phyloP scores from a whole-genome alignment of 1,140 invertebrate genomes.

The Nebria ingens region DNA sequence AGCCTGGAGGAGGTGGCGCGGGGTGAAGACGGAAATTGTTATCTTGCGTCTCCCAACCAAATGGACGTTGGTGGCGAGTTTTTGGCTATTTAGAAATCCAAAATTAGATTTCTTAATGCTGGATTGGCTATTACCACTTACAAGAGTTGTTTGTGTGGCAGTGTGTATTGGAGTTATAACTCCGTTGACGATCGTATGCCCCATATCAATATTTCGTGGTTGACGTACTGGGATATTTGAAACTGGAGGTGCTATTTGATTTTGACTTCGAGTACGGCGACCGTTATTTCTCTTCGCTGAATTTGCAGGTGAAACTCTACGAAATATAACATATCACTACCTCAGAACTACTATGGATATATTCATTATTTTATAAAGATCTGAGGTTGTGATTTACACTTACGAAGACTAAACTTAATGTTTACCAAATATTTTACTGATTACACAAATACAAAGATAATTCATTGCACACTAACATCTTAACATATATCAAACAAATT shows the following conservation, averaged over 20 bases:
- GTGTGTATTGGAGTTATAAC: constrained; percentile 28
- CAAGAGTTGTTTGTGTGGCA: constrained; percentile 60
- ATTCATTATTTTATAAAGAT: too few relatives aligned
- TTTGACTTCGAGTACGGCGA: constrained; percentile 23
- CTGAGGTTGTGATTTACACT: too few relatives aligned
- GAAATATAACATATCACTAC: too few relatives aligned
- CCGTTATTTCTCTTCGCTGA: constrained; percentile 43
- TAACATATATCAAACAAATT: too few relatives aligned
- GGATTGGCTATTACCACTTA: constrained; percentile 35
- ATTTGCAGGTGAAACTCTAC: constrained; percentile 58
- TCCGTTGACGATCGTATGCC: constrained; percentile 22
- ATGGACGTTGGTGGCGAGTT: constrained; percentile 59
- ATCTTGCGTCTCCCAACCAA: constrained; percentile 55
- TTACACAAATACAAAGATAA: too few relatives aligned
- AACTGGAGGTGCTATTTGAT: constrained; percentile 14
- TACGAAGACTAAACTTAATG: too few relatives aligned
- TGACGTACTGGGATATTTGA: constrained; percentile 35
- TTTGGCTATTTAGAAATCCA: constrained; percentile 45
- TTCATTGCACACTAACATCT: too few relatives aligned
- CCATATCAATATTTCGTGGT: constrained; percentile 24
- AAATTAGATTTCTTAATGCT: constrained; percentile 8
- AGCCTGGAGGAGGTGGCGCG: constrained; percentile 43
- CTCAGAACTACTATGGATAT: too few relatives aligned
- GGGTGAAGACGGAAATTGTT: constrained; percentile 42
- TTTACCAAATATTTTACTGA: too few relatives aligned